Conservation (phyloP, 1,140 invertebrate species). For the Orius insidiosus region DNA sequence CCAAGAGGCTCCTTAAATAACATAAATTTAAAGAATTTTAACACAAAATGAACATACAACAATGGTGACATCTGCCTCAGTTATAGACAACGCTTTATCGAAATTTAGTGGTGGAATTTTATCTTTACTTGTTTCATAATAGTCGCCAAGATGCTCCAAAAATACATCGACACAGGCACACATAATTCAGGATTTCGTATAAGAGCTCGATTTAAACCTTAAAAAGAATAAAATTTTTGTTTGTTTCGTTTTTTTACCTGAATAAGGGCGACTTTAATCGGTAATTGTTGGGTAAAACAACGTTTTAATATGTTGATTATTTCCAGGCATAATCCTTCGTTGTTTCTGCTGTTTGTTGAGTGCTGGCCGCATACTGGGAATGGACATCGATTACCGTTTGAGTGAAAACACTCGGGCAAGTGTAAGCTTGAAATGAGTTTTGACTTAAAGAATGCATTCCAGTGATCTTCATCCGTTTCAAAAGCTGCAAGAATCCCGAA, state of each 20-base stretch:
- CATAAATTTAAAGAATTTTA: neutral
- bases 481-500: slow-evolving; percentile 32
- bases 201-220: slow-evolving; percentile 18
- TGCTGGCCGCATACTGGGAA: neutral
- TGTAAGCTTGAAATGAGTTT: slow-evolving; percentile 17
- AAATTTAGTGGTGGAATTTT: slow-evolving; percentile 19
- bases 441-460: slow-evolving; percentile 30
- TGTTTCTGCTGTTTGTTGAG: slow-evolving; percentile 13
- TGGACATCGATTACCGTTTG: slow-evolving; percentile 4
- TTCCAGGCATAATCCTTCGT: slow-evolving; percentile 21
- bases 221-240: slow-evolving; percentile 1
- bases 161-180: slow-evolving; percentile 16
- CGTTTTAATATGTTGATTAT: slow-evolving; percentile 20
- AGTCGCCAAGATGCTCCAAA: slow-evolving; percentile 19
- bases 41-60: slow-evolving; percentile 12
- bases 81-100: slow-evolving; percentile 15
- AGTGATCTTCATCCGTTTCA: slow-evolving; percentile 32
- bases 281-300: slow-evolving; percentile 20
- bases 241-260: slow-evolving; percentile 14
- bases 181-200: slow-evolving; percentile 20
- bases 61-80: slow-evolving; percentile 15
- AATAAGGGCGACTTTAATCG: slow-evolving; percentile 20
- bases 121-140: slow-evolving; percentile 17
- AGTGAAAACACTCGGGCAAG: slow-evolving; percentile 18
- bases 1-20: slow-evolving; percentile 20